These are phyloP conservation scores for Pituophis catenifer DNA, from an alignment of 2,113 vertebrate species.

Conservation along the genomic window DNA sequence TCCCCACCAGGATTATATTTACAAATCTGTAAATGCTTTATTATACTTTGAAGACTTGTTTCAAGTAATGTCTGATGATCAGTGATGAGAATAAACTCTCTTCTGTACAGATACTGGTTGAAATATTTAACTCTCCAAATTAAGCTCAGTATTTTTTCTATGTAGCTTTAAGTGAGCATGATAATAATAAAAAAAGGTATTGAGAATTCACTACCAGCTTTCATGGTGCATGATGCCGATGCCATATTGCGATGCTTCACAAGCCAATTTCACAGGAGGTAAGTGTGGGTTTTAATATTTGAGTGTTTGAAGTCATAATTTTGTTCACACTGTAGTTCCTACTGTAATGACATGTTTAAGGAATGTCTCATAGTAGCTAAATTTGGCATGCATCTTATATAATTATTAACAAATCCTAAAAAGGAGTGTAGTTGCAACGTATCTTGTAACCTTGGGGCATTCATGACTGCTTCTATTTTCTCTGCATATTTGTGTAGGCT, in stretches of 20 bases:
- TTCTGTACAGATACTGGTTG: not conserved
- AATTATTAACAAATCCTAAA: not conserved
- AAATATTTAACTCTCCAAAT: not conserved
- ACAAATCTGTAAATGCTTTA: not conserved
- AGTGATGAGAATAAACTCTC: not conserved
- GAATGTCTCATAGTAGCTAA: not conserved
- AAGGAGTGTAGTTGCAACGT: not conserved
- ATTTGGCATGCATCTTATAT: not conserved
- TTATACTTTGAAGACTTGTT: not conserved
- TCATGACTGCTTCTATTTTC: not conserved
- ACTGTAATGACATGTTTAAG: not conserved
- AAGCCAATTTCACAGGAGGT: not conserved
- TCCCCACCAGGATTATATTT: not conserved
- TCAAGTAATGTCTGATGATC: not conserved
- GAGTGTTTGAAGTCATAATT: not conserved
- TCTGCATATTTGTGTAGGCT: not conserved
- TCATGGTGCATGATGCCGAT: not conserved
- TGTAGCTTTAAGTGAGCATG: not conserved
- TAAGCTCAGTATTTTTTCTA: not conserved
- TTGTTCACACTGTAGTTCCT: not conserved
- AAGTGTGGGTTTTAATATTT: not conserved
- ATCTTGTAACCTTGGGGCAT: not conserved
- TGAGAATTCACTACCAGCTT: not conserved
- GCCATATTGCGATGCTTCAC: not conserved
- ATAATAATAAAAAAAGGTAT: not conserved